Conservation (phyloP, 1,140 invertebrate genomes). For the Drosophila virilis region DNA sequence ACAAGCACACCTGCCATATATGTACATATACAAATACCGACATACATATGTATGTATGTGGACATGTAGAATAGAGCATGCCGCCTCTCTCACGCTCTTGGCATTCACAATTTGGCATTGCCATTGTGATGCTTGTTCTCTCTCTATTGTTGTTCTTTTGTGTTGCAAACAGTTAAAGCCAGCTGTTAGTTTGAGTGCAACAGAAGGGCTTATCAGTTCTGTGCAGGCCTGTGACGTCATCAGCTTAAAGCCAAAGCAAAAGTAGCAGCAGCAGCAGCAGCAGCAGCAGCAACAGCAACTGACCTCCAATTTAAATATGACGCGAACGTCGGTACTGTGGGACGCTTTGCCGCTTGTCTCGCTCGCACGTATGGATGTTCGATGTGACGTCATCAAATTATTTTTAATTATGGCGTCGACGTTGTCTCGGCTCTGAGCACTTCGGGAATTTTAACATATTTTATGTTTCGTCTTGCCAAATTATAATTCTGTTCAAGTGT, state of each 20-base stretch:
- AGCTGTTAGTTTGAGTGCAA: conserved; percentile 41
- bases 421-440: conserved; percentile 4
- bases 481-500: conserved; percentile 52
- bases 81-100: conserved; percentile 27
- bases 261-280: conserved; percentile 19
- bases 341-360: conserved; percentile 1
- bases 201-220: conserved; percentile 47
- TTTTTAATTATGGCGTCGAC: conserved; percentile 65
- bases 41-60: not conserved
- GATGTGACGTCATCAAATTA: conserved; percentile 69
- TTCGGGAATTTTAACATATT: conserved; percentile 28
- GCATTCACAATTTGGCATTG: conserved; percentile 29
- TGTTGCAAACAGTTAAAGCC: conserved; percentile 18
- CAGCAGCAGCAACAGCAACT: conserved; percentile 7
- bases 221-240: conserved; percentile 58
- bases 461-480: conserved; percentile 34
- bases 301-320: conserved; percentile 38
- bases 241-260: conserved; percentile 9
- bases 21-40: not conserved
- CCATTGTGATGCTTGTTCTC: conserved; percentile 11
- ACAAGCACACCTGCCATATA: conserved; percentile 24
- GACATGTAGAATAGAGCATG: conserved; percentile 4
- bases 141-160: conserved; percentile 19
- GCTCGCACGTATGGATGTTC: conserved; percentile 6
- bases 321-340: conserved; percentile 4